phyloP scores from a whole-genome alignment of 1,140 invertebrate species.

The Hestina assimilis region DNA sequence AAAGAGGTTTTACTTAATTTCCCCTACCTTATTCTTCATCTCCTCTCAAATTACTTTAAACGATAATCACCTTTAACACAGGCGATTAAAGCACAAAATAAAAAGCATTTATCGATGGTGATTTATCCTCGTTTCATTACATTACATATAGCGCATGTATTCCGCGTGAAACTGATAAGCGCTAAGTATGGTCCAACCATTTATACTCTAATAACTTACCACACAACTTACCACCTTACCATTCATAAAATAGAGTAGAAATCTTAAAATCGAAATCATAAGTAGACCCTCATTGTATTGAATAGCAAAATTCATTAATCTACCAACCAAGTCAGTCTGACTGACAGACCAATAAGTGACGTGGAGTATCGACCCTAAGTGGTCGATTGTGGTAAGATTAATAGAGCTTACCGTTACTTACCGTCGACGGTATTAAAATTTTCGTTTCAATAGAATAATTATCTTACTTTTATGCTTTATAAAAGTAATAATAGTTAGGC shows the following conservation, averaged over 20 bases:
- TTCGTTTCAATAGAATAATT: constrained; percentile 18
- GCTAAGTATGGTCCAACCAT: constrained; percentile 22
- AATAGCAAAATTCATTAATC: constrained; percentile 38
- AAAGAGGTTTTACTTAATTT: too few relatives aligned
- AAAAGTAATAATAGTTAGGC: neutral
- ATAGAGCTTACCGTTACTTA: constrained; percentile 30
- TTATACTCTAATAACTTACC: constrained; percentile 1
- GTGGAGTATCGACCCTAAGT: constrained; percentile 27
- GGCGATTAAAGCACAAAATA: too few relatives aligned
- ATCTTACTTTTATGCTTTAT: constrained; percentile 14
- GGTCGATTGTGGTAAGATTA: constrained; percentile 32
- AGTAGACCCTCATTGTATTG: constrained; percentile 21
- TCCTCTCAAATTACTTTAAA: too few relatives aligned
- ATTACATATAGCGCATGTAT: constrained; percentile 16
- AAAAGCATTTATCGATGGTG: too few relatives aligned
- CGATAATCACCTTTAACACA: too few relatives aligned
- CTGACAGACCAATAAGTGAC: constrained; percentile 42
- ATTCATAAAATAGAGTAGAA: neutral
- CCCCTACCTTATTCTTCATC: too few relatives aligned
- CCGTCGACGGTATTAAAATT: constrained; percentile 21
- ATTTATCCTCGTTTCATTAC: constrained; percentile 25
- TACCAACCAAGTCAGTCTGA: constrained; percentile 25
- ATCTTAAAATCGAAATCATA: neutral
- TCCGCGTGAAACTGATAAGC: constrained; percentile 26
- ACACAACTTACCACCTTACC: neutral